phyloP scores from a whole-genome alignment of 2,888 invertebrate genomes.

The Aphidius colemani region DNA sequence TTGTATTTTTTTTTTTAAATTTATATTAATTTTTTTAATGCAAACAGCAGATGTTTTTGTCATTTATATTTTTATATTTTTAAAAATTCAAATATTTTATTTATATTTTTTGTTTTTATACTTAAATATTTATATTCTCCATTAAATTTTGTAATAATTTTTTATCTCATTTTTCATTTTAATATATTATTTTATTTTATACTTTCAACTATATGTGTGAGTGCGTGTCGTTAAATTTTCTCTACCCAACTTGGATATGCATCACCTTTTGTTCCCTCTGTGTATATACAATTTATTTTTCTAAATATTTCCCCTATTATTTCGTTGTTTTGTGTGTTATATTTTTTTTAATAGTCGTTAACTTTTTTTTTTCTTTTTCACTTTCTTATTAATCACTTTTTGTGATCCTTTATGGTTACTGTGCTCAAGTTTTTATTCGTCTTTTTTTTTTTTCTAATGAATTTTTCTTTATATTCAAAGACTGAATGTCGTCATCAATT shows the following conservation, averaged over 20 bases:
- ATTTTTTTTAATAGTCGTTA: no score
- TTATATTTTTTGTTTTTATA: background rate
- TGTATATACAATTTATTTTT: constrained; percentile 1
- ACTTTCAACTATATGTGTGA: constrained; percentile 9
- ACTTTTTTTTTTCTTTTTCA: no score
- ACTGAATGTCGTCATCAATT: no score
- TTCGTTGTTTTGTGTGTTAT: no score
- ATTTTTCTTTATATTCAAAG: no score
- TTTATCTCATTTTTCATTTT: constrained; percentile 3
- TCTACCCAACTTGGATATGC: constrained; percentile 23
- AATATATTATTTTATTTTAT: constrained; percentile 13
- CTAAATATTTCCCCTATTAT: background rate
- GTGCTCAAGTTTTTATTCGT: no score
- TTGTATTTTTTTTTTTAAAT: background rate
- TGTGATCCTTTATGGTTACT: no score
- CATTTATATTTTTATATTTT: no score
- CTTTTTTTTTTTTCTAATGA: no score
- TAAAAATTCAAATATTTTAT: no score
- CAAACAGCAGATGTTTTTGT: no score
- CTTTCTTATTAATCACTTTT: no score
- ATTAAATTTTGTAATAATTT: constrained; percentile 23
- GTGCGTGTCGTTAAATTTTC: constrained; percentile 14
- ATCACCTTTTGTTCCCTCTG: constrained; percentile 22
- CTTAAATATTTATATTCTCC: constrained; percentile 19
- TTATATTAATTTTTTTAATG: constrained; percentile 1